phyloP scores from a whole-genome alignment of 2,797 vertebrate genomes.

The Falco biarmicus region DNA sequence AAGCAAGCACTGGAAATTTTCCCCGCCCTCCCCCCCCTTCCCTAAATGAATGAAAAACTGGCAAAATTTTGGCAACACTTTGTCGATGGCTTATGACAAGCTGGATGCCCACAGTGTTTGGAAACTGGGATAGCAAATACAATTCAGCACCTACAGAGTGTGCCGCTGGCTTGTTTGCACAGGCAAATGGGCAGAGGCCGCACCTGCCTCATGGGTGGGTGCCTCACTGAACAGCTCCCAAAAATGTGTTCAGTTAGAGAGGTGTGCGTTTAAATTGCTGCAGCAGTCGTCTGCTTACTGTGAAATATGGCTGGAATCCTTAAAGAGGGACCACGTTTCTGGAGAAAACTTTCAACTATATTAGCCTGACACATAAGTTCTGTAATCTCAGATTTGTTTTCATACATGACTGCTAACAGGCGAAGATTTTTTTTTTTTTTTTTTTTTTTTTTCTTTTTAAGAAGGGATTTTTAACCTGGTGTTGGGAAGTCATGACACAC shows the following conservation, averaged over 20 bases:
- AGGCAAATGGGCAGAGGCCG: background rate
- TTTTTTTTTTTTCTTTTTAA: constrained; percentile 17
- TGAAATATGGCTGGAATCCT: constrained; percentile 71
- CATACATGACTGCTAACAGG: background rate
- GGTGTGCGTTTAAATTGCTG: constrained; percentile 33
- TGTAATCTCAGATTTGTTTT: background rate
- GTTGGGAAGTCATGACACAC: constrained; percentile 55
- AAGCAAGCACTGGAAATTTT: background rate
- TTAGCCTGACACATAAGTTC: background rate
- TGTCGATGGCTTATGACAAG: background rate
- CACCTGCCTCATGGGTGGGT: background rate
- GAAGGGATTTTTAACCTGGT: constrained; percentile 34
- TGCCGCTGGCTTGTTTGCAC: background rate
- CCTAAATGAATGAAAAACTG: background rate
- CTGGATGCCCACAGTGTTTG: background rate
- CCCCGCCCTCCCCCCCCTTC: background rate
- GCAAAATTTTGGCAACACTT: constrained; percentile 7
- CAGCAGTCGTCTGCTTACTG: constrained; percentile 40
- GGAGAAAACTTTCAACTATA: constrained; percentile 55
- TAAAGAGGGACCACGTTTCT: constrained; percentile 71
- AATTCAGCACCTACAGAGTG: background rate
- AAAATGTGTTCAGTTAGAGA: constrained; percentile 22
- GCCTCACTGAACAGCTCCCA: background rate
- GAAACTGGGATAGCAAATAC: background rate
- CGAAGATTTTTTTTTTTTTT: constrained; percentile 39